These are phyloP conservation scores for Acanthisitta chloris DNA, from an alignment of 2,113 vertebrate species.

Conservation along the genomic window DNA sequence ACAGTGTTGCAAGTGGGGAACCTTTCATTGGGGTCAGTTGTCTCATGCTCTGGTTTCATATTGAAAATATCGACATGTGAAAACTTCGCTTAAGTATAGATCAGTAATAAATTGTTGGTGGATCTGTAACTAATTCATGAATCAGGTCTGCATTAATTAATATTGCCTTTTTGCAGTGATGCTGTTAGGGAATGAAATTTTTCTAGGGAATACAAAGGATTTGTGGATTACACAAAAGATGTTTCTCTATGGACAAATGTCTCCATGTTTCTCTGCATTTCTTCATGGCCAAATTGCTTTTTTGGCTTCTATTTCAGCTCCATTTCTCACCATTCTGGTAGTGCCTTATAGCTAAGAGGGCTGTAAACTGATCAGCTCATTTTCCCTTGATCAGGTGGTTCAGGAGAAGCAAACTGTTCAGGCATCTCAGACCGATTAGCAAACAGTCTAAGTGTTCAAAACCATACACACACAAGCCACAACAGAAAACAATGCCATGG, in stretches of 20 bases:
- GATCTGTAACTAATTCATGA: neutral
- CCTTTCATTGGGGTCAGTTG: neutral
- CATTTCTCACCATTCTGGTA: neutral
- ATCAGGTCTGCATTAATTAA: neutral
- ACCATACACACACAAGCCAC: neutral
- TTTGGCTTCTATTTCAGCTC: neutral
- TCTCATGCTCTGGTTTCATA: neutral
- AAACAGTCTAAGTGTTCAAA: neutral
- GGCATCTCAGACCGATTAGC: neutral
- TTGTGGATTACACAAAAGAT: neutral
- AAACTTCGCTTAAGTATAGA: neutral
- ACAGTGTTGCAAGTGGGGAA: neutral
- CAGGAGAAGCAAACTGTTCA: neutral
- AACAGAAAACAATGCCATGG: neutral
- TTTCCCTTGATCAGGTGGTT: neutral
- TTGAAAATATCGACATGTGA: neutral
- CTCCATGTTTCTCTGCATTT: neutral
- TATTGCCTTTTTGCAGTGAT: neutral
- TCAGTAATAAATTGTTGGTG: neutral
- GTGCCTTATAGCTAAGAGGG: neutral
- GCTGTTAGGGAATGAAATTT: neutral
- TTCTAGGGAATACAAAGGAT: neutral
- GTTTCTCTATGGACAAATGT: neutral
- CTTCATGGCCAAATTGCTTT: neutral
- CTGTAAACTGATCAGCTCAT: neutral